A percentile compares a stretch with the other conserved stretches of the same genome.
phyloP scores from a whole-genome alignment of 37 sponge, comb jelly and placozoan genomes.

The Hexactinellida sp. region DNA sequence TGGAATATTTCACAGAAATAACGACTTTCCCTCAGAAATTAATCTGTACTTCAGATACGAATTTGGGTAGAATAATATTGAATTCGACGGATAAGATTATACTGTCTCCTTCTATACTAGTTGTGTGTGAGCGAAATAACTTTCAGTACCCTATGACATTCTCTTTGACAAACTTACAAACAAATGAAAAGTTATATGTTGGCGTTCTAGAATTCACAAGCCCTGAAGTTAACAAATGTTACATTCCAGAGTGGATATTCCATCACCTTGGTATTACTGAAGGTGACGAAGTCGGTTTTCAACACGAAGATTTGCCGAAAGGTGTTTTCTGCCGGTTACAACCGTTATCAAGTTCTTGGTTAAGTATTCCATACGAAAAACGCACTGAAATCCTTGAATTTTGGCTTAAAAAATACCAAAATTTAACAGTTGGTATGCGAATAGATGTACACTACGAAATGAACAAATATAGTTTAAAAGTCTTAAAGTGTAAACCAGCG shows the following conservation, averaged over 20 bases:
- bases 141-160: conserved; percentile 44
- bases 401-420: conserved; percentile 53
- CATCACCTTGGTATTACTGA: conserved; percentile 32
- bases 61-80: conserved; percentile 22
- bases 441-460: conserved; percentile 45
- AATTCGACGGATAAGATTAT: conserved; percentile 52
- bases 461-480: conserved; percentile 46
- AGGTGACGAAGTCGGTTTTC: conserved; percentile 31
- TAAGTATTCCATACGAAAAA: conserved; percentile 47
- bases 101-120: conserved; percentile 33
- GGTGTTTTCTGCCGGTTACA: conserved; percentile 41
- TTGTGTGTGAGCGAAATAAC: conserved; percentile 48
- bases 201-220: conserved; percentile 54
- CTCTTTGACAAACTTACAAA: conserved; percentile 21
- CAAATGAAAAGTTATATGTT: conserved; percentile 23
- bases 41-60: conserved; percentile 21
- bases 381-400: conserved; percentile 52
- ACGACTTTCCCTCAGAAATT: conserved; percentile 24
- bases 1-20: neutral
- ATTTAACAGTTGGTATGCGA: conserved; percentile 50
- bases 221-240: conserved; percentile 21
- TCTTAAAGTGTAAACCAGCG: conserved; percentile 42
- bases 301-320: conserved; percentile 39
- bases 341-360: conserved; percentile 46
- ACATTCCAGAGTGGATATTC: conserved; percentile 57